Percentiles rank a stretch among this genome's conserved stretches.
Conservation (phyloP, 2,113 vertebrate species). For the Octodon degus region DNA sequence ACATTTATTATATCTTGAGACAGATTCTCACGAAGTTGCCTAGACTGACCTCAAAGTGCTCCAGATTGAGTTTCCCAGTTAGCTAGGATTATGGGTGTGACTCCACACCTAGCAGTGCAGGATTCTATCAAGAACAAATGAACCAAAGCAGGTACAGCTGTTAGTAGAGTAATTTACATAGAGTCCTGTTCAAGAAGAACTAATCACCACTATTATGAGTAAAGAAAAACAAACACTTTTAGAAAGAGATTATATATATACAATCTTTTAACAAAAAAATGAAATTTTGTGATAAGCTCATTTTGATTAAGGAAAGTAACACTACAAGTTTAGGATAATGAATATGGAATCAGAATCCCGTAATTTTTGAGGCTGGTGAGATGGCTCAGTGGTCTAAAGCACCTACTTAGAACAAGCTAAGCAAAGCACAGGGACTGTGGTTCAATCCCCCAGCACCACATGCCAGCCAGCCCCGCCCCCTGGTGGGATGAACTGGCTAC, state of each 20-base stretch:
- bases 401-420: no score
- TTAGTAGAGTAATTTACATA: neutral
- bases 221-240: neutral
- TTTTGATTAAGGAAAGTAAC: neutral
- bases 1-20: neutral
- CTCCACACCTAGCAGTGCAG: neutral
- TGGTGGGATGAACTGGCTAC: no score
- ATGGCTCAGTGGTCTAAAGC: no score
- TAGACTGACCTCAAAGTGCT: neutral
- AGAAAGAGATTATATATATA: neutral
- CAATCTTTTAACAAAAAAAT: neutral
- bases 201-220: neutral
- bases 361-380: no score
- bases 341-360: neutral
- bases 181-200: neutral
- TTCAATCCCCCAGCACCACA: no score
- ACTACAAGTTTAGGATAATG: neutral
- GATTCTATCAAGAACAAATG: neutral
- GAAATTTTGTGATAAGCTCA: neutral
- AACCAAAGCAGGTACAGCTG: neutral
- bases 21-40: neutral
- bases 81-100: neutral
- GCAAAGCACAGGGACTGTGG: no score
- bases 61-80: neutral
- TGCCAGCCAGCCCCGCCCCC: no score